These are phyloP conservation scores for Diplodus puntazzo DNA, from an alignment of 2,797 vertebrate species.

Conservation along the genomic window DNA sequence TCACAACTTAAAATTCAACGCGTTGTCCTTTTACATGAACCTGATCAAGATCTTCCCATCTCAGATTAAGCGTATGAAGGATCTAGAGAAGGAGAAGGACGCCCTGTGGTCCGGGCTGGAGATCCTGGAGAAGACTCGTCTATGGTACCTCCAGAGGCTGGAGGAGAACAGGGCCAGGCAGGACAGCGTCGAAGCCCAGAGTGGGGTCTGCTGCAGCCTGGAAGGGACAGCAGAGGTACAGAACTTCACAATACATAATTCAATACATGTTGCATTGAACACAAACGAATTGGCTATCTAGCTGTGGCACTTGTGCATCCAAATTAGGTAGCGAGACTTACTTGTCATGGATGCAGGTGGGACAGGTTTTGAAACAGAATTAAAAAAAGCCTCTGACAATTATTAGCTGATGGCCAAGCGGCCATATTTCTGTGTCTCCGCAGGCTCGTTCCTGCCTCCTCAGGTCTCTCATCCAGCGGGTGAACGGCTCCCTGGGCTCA, in stretches of 20 bases:
- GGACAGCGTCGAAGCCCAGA: constrained; percentile 24
- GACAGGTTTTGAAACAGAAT: neutral
- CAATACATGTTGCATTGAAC: neutral
- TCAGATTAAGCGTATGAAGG: constrained; percentile 87
- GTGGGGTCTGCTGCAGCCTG: neutral
- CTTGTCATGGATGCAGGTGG: neutral
- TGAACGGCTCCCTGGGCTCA: constrained; percentile 81
- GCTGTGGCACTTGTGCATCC: no score
- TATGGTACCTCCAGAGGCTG: constrained; percentile 86
- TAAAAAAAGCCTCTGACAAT: neutral
- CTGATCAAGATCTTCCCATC: neutral
- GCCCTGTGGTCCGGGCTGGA: constrained; percentile 87
- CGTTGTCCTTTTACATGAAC: neutral
- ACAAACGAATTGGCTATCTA: neutral
- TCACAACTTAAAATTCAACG: neutral
- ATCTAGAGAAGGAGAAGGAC: constrained; percentile 88
- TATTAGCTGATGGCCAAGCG: neutral
- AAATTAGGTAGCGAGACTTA: neutral
- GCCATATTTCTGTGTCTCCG: neutral
- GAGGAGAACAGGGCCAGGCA: constrained; percentile 69
- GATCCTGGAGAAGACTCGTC: constrained; percentile 82
- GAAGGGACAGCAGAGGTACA: constrained; percentile 57
- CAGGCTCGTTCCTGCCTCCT: constrained; percentile 71
- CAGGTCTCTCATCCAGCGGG: constrained; percentile 80
- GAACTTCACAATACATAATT: neutral